These are phyloP conservation scores for Sebastes variabilis DNA, from an alignment of 2,797 vertebrate genomes.

Conservation along the genomic window DNA sequence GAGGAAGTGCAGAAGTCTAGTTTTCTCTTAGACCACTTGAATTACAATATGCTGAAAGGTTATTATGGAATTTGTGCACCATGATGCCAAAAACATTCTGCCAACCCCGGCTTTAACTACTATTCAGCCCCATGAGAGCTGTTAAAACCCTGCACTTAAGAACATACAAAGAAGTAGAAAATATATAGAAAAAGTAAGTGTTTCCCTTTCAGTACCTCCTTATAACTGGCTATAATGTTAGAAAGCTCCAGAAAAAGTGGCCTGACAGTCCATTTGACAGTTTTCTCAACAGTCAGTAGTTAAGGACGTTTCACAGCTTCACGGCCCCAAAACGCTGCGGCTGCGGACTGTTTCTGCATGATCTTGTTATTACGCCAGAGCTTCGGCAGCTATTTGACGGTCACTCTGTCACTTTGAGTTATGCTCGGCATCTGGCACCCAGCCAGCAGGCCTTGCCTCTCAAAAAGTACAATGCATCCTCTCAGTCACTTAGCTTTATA, in stretches of 20 bases:
- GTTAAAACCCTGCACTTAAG: neutral
- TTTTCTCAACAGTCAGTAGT: constrained; percentile 18
- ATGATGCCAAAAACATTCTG: no score
- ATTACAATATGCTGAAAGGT: no score
- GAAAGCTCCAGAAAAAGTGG: neutral
- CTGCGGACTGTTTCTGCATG: constrained; percentile 38
- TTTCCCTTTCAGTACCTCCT: neutral
- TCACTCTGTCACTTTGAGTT: constrained; percentile 77
- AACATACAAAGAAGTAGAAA: neutral
- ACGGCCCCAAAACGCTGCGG: constrained; percentile 12
- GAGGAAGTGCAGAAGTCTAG: no score
- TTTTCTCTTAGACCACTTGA: no score
- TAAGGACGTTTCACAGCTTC: constrained; percentile 39
- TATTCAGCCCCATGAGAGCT: neutral
- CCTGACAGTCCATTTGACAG: neutral
- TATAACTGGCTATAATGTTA: neutral
- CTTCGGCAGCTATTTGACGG: constrained; percentile 66
- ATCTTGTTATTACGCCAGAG: constrained; percentile 67
- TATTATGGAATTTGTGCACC: no score
- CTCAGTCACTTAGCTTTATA: constrained; percentile 55
- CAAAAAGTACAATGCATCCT: constrained; percentile 62
- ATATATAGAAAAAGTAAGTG: neutral
- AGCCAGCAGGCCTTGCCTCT: constrained; percentile 65
- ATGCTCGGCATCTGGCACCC: constrained; percentile 68
- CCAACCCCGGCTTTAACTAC: neutral